Evolutionary conservation across 2,113 vertebrate genomes (phyloP).

Genomic region (Eolophus roseicapilla): DNA sequence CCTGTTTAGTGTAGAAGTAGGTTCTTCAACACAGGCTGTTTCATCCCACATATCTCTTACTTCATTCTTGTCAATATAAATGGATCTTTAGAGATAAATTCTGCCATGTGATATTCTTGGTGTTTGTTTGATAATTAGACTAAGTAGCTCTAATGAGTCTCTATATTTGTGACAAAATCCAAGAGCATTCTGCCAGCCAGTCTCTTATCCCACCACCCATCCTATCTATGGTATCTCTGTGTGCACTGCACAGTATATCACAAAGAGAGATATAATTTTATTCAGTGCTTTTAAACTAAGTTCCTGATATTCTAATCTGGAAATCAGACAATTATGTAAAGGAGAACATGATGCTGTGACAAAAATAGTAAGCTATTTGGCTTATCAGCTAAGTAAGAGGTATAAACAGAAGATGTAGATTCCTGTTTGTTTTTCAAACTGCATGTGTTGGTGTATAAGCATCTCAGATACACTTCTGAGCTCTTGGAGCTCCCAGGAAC

Average conservation of each 20-base stretch:
- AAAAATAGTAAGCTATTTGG: neutral
- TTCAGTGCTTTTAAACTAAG: neutral
- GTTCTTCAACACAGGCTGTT: neutral
- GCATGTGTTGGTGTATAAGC: accelerated
- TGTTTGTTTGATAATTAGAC: neutral
- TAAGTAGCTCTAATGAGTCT: slow-evolving; percentile 12
- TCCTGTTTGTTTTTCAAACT: neutral
- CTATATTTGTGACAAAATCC: neutral
- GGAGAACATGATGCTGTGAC: neutral
- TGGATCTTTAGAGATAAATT: neutral
- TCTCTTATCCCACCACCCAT: neutral
- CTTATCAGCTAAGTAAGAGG: neutral
- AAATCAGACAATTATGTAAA: neutral
- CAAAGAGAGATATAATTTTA: neutral
- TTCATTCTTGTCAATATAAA: neutral
- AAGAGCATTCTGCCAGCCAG: neutral
- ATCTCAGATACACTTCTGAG: neutral
- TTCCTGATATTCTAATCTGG: neutral
- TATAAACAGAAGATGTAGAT: slow-evolving; percentile 12
- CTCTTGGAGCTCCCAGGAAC: neutral
- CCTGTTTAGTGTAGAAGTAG: neutral
- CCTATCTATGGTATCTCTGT: neutral
- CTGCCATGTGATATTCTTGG: neutral
- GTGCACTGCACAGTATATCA: neutral
- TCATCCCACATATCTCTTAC: neutral